These are phyloP conservation scores for Pterostichus niger DNA, from an alignment of 2,888 invertebrate genomes.

Conservation along the genomic window DNA sequence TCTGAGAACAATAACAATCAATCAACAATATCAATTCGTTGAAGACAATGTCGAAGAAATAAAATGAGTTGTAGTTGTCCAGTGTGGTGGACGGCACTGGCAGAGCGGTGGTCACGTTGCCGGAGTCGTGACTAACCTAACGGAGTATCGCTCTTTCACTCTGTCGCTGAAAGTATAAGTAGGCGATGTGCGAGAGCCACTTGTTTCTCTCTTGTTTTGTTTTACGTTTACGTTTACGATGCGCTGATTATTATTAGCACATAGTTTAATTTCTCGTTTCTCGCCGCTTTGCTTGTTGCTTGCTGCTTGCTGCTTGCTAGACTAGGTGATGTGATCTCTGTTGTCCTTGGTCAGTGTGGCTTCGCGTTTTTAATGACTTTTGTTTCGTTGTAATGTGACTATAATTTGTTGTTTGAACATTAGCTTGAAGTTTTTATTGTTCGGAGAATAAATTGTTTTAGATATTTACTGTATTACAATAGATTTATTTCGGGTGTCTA, in stretches of 20 bases:
- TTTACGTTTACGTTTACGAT: conserved; percentile 41
- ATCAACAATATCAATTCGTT: too few species aligned
- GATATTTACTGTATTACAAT: conserved; percentile 29
- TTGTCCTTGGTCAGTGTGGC: conserved; percentile 49
- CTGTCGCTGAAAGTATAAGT: conserved; percentile 52
- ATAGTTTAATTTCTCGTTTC: conserved; percentile 38
- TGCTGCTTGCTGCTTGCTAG: too few species aligned
- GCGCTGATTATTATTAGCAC: conserved; percentile 45
- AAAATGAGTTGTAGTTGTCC: too few species aligned
- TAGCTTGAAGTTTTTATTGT: conserved; percentile 48
- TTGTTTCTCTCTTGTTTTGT: conserved; percentile 45
- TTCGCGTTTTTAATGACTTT: conserved; percentile 17
- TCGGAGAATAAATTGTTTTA: conserved; percentile 16
- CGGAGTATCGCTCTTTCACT: conserved; percentile 50
- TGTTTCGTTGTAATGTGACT: conserved; percentile 41
- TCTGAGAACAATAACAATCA: too few species aligned
- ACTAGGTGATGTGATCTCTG: conserved; percentile 19
- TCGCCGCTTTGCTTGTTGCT: neutral
- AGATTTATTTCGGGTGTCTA: conserved; percentile 29
- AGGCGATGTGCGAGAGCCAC: conserved; percentile 47
- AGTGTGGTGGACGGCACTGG: conserved; percentile 8
- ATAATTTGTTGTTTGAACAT: conserved; percentile 41
- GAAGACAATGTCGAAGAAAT: too few species aligned
- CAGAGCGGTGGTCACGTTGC: conserved; percentile 44
- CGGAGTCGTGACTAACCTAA: conserved; percentile 51